Percentiles rank a stretch among this genome's conserved stretches.
phyloP scores from a whole-genome alignment of 2,113 vertebrate genomes.

The Esox niger region DNA sequence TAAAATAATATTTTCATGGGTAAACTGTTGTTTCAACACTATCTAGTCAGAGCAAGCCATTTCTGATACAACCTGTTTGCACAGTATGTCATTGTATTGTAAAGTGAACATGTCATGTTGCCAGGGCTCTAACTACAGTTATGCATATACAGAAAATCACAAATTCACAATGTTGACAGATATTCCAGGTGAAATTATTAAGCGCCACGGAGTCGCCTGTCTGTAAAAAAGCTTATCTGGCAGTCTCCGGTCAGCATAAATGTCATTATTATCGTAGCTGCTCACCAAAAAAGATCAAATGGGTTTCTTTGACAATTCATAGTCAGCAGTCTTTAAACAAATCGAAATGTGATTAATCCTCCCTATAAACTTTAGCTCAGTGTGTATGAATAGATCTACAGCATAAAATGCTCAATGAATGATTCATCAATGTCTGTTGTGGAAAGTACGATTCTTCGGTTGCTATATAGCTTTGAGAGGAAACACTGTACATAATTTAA shows the following conservation, averaged over 20 bases:
- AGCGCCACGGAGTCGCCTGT: neutral
- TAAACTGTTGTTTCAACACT: too few relatives aligned
- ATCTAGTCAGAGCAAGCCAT: too few relatives aligned
- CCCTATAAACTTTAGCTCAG: slow-evolving; percentile 41
- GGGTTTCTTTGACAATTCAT: slow-evolving; percentile 50
- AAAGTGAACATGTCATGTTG: too few relatives aligned
- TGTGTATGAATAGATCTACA: slow-evolving; percentile 54
- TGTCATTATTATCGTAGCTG: slow-evolving; percentile 18
- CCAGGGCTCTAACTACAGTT: neutral
- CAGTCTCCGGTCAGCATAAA: slow-evolving; percentile 47
- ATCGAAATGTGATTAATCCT: slow-evolving; percentile 66
- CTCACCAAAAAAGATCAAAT: slow-evolving; percentile 38
- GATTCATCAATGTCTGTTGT: slow-evolving; percentile 54
- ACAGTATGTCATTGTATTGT: too few relatives aligned
- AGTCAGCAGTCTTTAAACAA: slow-evolving; percentile 60
- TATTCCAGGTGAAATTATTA: neutral
- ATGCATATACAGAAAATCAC: neutral
- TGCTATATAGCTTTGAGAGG: too few relatives aligned
- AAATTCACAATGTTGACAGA: slow-evolving; percentile 4
- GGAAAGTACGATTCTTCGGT: neutral
- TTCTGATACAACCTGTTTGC: too few relatives aligned
- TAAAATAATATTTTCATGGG: too few relatives aligned
- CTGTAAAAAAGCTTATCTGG: slow-evolving; percentile 17
- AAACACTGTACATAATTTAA: too few relatives aligned
- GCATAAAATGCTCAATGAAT: slow-evolving; percentile 47